Base-by-base conservation (phyloP, 2,797 vertebrate genomes). In the Echiichthys vipera region DNA sequence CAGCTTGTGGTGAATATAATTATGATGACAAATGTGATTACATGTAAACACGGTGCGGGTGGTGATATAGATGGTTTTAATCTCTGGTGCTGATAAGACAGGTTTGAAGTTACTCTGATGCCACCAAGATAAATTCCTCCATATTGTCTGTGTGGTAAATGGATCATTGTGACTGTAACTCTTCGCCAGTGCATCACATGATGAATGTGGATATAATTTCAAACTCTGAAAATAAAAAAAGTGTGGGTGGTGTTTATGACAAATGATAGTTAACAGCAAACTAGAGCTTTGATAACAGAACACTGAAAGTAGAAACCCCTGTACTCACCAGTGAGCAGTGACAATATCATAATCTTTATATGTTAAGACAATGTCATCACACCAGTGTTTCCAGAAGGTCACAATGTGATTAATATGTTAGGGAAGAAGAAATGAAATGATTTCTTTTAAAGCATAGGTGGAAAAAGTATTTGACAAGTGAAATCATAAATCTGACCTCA, bases 21-120 rank as follows among this genome's bases (percentile, higher is more conserved):
- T 30, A 51, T 30, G 36, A 65, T 42, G 65, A 73, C 3, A 15
- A 42, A 75, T 65, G 12, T 65, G 67, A 67, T 65, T 30, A 22
- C 4, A 15, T 34, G 40, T 53, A 20, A 37, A 57, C 49, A 47
- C 24, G 24, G 30, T 1, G 59, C 56, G 67, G 59, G 77, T 2
- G 59, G 58, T 24, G 65, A 32, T 27, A 49, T 11, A n/a, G 25
- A 53, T 34, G 47, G 20, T 53, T 54, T 47, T 34, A 25, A 51
- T 36, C 50, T 46, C 25, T 53, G 54, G 36, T 14, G 5, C 40
- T 1, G 58, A 42, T 20, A 18, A 4, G 22, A 49, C 13, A 0
- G 5, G 37, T 18, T 54, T 43, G 8, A 24, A 47, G 39, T 11
- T 14, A 13, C 68, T 39, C 14, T 24, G 42, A 42, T 15, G 14